Percentiles rank a stretch among this genome's conserved stretches.
Conservation (phyloP, 2,888 invertebrate genomes). For the Andrena praecox region DNA sequence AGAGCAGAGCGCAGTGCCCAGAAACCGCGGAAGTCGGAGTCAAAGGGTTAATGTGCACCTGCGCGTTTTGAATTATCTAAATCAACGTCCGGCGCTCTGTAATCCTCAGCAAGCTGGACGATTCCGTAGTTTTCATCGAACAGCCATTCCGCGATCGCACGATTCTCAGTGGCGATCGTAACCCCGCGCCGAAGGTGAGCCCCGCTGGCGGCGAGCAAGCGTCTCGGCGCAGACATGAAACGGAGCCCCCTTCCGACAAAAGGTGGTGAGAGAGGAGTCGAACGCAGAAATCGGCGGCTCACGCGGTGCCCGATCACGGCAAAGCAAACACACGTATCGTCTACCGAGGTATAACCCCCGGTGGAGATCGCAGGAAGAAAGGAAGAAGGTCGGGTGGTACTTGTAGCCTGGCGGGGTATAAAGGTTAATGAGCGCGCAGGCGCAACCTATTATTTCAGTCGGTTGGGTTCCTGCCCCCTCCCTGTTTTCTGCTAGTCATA, state of each 20-base stretch:
- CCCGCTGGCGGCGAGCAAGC: not conserved
- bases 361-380: conserved; percentile 71
- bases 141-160: not conserved
- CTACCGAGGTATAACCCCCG: conserved; percentile 55
- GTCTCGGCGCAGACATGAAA: conserved; percentile 23
- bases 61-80: not conserved
- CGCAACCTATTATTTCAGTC: conserved; percentile 85
- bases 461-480: conserved; percentile 74
- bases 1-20: no score
- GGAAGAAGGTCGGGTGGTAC: conserved; percentile 82
- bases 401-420: conserved; percentile 82
- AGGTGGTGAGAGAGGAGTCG: conserved; percentile 32
- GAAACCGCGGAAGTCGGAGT: no score
- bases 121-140: not conserved
- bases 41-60: not conserved
- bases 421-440: conserved; percentile 85
- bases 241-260: not conserved
- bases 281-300: conserved; percentile 55
- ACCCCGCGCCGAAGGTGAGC: conserved; percentile 1
- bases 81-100: no score
- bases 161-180: conserved; percentile 26
- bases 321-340: conserved; percentile 75
- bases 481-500: conserved; percentile 60
- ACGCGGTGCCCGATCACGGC: conserved; percentile 65
- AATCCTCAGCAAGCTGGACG: not conserved